Evolutionary conservation across 2,113 vertebrate species (phyloP), one percentile per base, ranked within the genome.

Genomic region (Ibidorhyncha struthersii): DNA sequence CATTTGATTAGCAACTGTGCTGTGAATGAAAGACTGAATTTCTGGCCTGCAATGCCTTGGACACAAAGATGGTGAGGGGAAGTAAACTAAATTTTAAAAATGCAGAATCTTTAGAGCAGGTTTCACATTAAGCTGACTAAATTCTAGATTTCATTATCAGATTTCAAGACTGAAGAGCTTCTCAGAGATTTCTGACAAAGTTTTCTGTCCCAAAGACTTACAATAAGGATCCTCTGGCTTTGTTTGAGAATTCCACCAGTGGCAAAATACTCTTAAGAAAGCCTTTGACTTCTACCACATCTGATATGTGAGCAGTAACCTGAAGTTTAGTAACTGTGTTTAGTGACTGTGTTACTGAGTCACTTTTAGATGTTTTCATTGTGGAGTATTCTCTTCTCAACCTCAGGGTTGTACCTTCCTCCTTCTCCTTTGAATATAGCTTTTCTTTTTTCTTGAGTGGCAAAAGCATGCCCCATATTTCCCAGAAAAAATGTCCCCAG

Each of bases 1-100:
- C 79, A 65, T 90, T 95, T 88, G 90, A 90, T 93, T 79, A 92
- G 45, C 79, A 90, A 69, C 52, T 72, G 23, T 70, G 45, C 56
- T 95, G 77, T 61, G 58, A 93, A 50, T n/a, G 52, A 34, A 73
- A 91, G 73, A 89, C 1, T 7, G 47, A 89, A 81, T 58, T 89
- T 95, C 58, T 70, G 84, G 50, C 12, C 40, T 69, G 49, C 67
- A 83, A 10, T 23, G 47, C 45, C 49, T 86, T 6, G 5, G 53
- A 80, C 71, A 85, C 26, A 89, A 72, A 94, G 30, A 72, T 16
- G 29, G 38, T 0, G 0, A 66, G 14, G 20, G 15, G 43, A 76
- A 95, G 47, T 62, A 73, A 82, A 74, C 34, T 18, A 56, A 9
- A 47, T 29, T 59, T 66, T 66, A 56, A 4, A 20, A 74, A 69